These are phyloP conservation scores for Calosoma granatense DNA, from an alignment of 1,140 invertebrate species.

Conservation along the genomic window DNA sequence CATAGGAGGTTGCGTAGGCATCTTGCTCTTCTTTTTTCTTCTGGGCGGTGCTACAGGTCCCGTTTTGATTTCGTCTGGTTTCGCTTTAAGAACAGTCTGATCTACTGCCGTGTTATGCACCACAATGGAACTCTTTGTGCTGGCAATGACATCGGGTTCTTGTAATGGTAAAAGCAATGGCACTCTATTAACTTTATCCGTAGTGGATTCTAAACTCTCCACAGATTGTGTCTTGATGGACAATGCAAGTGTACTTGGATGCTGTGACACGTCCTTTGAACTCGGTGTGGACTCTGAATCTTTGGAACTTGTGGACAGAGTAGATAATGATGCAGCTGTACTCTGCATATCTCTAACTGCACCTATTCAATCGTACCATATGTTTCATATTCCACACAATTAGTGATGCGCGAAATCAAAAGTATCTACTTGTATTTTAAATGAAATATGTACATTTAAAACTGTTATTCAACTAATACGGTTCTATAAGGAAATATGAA, in stretches of 20 bases:
- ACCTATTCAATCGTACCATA: neutral
- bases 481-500: too few relatives aligned
- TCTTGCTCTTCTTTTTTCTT: slow-evolving; percentile 62
- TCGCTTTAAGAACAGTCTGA: slow-evolving; percentile 13
- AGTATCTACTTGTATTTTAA: too few relatives aligned
- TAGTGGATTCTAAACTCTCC: slow-evolving; percentile 8
- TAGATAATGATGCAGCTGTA: slow-evolving; percentile 23
- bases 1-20: neutral
- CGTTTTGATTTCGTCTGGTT: slow-evolving; percentile 24
- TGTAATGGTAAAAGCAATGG: slow-evolving; percentile 37
- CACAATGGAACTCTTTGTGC: slow-evolving; percentile 60
- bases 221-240: slow-evolving; percentile 13
- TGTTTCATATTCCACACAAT: too few relatives aligned
- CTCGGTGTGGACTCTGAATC: slow-evolving; percentile 31
- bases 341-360: slow-evolving; percentile 3
- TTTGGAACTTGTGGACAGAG: slow-evolving; percentile 30
- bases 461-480: too few relatives aligned
- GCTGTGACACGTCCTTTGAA: slow-evolving; percentile 27
- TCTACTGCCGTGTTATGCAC: slow-evolving; percentile 30
- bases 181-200: slow-evolving; percentile 10
- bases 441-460: too few relatives aligned
- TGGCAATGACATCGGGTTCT: slow-evolving; percentile 89
- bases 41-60: slow-evolving; percentile 71
- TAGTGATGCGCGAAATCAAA: too few relatives aligned
- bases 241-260: slow-evolving; percentile 30